Evolutionary conservation across 2,888 invertebrate species (phyloP).

Genomic region (Pachliopta kotzebuea): DNA sequence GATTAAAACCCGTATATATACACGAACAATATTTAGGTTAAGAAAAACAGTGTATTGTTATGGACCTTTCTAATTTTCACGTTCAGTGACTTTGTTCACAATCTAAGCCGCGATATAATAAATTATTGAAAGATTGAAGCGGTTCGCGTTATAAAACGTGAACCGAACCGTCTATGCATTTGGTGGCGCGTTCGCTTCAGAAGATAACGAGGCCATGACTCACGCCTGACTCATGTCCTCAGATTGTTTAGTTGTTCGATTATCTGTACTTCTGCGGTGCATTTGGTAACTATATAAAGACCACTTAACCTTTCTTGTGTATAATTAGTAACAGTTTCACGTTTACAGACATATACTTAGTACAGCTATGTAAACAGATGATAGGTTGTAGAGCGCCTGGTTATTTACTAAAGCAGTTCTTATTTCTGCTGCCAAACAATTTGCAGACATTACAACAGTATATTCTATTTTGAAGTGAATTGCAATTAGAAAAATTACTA

Average conservation of each 20-base stretch:
- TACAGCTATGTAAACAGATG: too few species aligned
- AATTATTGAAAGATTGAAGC: constrained; percentile 1
- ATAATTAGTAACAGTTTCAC: too few species aligned
- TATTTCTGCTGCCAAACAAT: too few species aligned
- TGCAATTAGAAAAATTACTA: too few species aligned
- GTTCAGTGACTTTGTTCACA: constrained; percentile 4
- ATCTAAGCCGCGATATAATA: constrained; percentile 6
- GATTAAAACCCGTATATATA: not conserved
- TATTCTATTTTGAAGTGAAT: too few species aligned
- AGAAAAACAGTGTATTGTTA: constrained; percentile 1
- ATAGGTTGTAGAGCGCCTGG: too few species aligned
- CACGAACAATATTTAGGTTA: not conserved
- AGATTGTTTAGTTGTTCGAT: constrained; percentile 27
- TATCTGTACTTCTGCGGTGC: constrained; percentile 19
- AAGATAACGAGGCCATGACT: constrained; percentile 30
- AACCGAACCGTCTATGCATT: constrained; percentile 20
- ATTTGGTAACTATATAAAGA: constrained; percentile 21
- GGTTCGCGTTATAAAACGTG: constrained; percentile 13
- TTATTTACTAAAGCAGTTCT: too few species aligned
- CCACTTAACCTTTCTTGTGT: not conserved
- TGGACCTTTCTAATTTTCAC: constrained; percentile 12
- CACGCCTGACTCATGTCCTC: constrained; percentile 29
- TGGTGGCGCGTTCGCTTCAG: constrained; percentile 21
- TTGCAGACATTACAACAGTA: too few species aligned
- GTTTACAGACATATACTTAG: too few species aligned